A percentile compares a stretch with the other conserved stretches of the same genome.
Evolutionary conservation across 2,113 vertebrate genomes (phyloP).

Genomic region (Corythornis vintsioides): DNA sequence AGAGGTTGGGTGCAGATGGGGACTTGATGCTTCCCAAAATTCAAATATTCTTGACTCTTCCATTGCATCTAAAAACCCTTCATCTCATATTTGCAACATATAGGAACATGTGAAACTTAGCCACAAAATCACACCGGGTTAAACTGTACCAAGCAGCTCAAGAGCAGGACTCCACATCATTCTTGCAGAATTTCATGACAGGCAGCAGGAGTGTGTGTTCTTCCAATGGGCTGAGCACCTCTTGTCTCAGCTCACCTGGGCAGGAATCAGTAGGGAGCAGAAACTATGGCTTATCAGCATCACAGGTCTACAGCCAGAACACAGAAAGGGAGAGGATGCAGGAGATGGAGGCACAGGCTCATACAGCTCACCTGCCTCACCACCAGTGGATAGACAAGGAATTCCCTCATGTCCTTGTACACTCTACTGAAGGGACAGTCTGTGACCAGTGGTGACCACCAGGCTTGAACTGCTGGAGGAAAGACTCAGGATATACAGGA

Average conservation of each 20-base stretch:
- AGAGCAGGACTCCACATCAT: not conserved
- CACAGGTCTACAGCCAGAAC: not conserved
- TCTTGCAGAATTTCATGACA: not conserved
- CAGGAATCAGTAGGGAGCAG: not conserved
- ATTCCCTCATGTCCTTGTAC: not conserved
- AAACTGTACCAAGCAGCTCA: not conserved
- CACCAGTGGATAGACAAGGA: not conserved
- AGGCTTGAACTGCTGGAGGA: not conserved
- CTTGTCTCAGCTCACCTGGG: not conserved
- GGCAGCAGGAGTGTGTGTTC: not conserved
- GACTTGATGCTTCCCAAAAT: constrained; percentile 13
- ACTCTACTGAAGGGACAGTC: not conserved
- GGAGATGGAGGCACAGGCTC: not conserved
- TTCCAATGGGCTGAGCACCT: not conserved
- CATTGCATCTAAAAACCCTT: not conserved
- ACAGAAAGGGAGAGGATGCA: not conserved
- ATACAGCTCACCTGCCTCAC: not conserved
- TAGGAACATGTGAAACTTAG: not conserved
- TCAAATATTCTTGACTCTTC: not conserved
- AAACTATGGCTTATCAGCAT: not conserved
- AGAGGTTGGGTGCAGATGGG: not conserved
- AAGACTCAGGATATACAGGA: not conserved
- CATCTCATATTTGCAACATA: not conserved
- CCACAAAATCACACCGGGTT: not conserved
- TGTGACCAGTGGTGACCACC: not conserved